Percentiles rank a stretch among this genome's conserved stretches.
These are phyloP conservation scores for Ariolimax columbianus DNA, from an alignment of 2,888 invertebrate species.

Conservation along the genomic window DNA sequence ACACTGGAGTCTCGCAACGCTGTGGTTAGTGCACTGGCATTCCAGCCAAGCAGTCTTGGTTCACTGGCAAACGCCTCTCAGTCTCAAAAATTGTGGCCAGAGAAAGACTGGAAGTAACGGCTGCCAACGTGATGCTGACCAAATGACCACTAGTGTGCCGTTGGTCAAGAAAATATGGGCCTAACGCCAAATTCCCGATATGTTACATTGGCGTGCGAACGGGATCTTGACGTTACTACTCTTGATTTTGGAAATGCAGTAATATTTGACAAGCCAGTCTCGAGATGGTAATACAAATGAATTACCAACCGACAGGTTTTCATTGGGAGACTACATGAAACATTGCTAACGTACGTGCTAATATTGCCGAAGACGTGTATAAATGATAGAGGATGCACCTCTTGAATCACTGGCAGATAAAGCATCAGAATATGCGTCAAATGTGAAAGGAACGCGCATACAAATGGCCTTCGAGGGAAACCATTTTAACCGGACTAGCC, in stretches of 20 bases:
- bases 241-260: slow-evolving; percentile 1
- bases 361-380: slow-evolving; percentile 1
- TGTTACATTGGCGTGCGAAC: too few species aligned
- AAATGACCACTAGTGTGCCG: too few species aligned
- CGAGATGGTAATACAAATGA: slow-evolving; percentile 11
- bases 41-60: too few species aligned
- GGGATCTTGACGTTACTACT: too few species aligned
- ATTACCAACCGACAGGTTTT: not conserved
- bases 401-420: not conserved
- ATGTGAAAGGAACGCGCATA: slow-evolving; percentile 7
- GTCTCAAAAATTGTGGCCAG: too few species aligned
- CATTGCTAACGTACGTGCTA: not conserved
- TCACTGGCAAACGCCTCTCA: too few species aligned
- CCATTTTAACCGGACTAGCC: slow-evolving; percentile 5
- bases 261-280: not conserved
- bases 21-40: too few species aligned
- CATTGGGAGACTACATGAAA: not conserved
- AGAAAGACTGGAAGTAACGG: too few species aligned
- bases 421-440: not conserved
- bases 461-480: slow-evolving; percentile 20
- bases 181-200: too few species aligned
- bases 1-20: too few species aligned
- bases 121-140: too few species aligned
- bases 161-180: too few species aligned
- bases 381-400: not conserved